phyloP scores from a whole-genome alignment of 2,888 invertebrate species.

The Altica lythri region DNA sequence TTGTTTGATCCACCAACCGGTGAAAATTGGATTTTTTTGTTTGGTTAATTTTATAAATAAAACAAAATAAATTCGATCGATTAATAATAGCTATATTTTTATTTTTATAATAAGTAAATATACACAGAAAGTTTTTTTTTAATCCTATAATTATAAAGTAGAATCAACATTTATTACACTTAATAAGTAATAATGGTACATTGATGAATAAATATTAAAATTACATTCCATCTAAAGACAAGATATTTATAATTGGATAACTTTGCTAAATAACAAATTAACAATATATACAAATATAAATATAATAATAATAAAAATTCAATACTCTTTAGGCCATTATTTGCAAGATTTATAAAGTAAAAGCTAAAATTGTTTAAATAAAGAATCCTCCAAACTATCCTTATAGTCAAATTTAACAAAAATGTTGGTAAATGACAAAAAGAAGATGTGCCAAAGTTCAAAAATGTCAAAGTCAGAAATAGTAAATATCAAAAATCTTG shows the following conservation, averaged over 20 bases:
- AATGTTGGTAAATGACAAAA: no score
- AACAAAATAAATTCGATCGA: slow-evolving; percentile 4
- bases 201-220: slow-evolving; percentile 44
- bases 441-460: no score
- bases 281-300: slow-evolving; percentile 4
- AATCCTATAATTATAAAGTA: slow-evolving; percentile 21
- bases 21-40: no score
- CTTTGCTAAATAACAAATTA: slow-evolving; percentile 32
- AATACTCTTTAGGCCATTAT: no score
- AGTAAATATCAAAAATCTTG: no score
- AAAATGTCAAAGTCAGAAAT: no score
- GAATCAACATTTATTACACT: slow-evolving; percentile 38
- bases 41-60: neutral
- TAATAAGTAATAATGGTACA: slow-evolving; percentile 40
- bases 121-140: slow-evolving; percentile 32
- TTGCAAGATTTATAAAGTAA: no score
- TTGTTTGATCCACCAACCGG: no score
- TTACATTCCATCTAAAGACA: slow-evolving; percentile 40
- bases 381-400: no score
- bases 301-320: neutral
- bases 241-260: slow-evolving; percentile 32
- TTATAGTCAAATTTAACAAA: no score
- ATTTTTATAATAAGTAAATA: no score
- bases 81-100: slow-evolving; percentile 36
- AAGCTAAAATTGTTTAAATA: no score